phyloP scores from a whole-genome alignment of 1,140 invertebrate genomes.

The fruit fly (Drosophila melanogaster) region Release_6_plus_ISO1_MT NC_004354.4:2468501-2469000 shows the following conservation, averaged over 20 bases:
- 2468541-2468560: conserved; percentile 11
- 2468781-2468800: too few species aligned
- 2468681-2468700: not conserved
- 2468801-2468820: too few species aligned
- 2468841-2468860: conserved; percentile 11
- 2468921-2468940: conserved; percentile 76
- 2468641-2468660: conserved; percentile 60
- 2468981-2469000: not conserved
- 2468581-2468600: conserved; percentile 19
- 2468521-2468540: conserved; percentile 8
- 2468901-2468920: conserved; percentile 73
- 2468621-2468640: conserved; percentile 71
- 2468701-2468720: not conserved
- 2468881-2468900: conserved; percentile 2
- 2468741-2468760: too few species aligned
- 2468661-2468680: conserved; percentile 56
- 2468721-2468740: too few species aligned
- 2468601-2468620: conserved; percentile 48
- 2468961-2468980: conserved; percentile 34
- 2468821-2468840: not conserved
- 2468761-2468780: too few species aligned
- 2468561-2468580: conserved; percentile 1
- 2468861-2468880: conserved; percentile 9
- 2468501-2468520: not conserved
- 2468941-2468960: conserved; percentile 67